phyloP scores from a whole-genome alignment of 2,797 vertebrate genomes.

The Harpagifer antarcticus region DNA sequence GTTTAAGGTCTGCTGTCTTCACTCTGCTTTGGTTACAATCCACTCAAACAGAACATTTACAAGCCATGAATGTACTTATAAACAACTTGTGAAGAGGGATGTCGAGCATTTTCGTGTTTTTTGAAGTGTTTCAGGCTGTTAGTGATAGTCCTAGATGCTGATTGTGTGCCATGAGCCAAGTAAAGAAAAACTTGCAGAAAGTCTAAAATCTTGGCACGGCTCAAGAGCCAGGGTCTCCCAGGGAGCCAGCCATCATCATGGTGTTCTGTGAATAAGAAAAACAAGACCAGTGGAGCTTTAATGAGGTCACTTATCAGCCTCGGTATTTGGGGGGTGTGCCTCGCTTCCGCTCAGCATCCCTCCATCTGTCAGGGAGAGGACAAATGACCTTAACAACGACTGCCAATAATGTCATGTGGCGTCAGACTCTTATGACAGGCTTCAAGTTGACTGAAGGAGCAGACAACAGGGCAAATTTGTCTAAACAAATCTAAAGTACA shows the following conservation, averaged over 20 bases:
- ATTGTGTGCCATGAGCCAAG: conserved; percentile 42
- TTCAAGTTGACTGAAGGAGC: conserved; percentile 35
- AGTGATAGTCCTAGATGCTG: conserved; percentile 28
- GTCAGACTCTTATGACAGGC: conserved; percentile 42
- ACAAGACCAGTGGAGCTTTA: conserved; percentile 63
- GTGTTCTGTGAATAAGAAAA: conserved; percentile 62
- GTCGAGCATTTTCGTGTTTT: background rate
- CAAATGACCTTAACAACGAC: conserved; percentile 53
- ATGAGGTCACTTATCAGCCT: conserved; percentile 78
- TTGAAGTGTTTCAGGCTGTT: conserved; percentile 34
- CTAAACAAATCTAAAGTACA: background rate
- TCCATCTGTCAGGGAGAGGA: conserved; percentile 64
- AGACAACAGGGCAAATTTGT: conserved; percentile 33
- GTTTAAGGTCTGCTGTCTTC: conserved; percentile 21
- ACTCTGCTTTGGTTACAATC: conserved; percentile 25
- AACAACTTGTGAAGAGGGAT: conserved; percentile 10
- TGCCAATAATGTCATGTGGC: conserved; percentile 56
- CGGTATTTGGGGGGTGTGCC: conserved; percentile 67
- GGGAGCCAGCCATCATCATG: conserved; percentile 57
- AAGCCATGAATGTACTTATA: conserved; percentile 13
- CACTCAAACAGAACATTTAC: conserved; percentile 36
- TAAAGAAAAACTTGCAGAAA: conserved; percentile 50
- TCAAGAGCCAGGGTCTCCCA: conserved; percentile 36
- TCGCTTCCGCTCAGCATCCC: conserved; percentile 65
- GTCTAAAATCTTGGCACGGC: conserved; percentile 53